phyloP scores from a whole-genome alignment of 2,113 vertebrate species.

The Aptenodytes forsteri region DNA sequence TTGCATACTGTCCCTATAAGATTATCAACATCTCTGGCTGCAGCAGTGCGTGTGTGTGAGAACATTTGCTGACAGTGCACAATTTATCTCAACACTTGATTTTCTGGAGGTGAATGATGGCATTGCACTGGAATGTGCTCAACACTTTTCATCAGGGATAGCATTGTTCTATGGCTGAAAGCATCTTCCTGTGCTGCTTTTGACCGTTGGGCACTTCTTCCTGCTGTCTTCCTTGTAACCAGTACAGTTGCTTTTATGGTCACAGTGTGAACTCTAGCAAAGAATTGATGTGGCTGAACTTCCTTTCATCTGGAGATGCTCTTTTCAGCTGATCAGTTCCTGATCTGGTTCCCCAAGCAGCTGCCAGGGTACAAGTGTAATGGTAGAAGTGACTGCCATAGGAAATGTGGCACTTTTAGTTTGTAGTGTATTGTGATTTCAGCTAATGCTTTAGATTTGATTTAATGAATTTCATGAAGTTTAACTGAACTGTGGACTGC shows the following conservation, averaged over 20 bases:
- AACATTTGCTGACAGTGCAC: neutral
- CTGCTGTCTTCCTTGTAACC: neutral
- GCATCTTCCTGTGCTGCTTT: neutral
- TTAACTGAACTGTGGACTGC: neutral
- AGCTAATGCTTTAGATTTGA: neutral
- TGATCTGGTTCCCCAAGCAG: neutral
- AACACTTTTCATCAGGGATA: neutral
- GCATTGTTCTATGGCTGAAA: fast-evolving
- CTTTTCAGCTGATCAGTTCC: neutral
- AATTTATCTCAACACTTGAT: neutral
- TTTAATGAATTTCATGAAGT: neutral
- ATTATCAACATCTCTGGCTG: neutral
- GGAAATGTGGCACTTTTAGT: neutral
- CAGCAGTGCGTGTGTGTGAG: neutral
- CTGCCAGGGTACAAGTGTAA: neutral
- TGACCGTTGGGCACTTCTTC: neutral
- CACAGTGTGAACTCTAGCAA: neutral
- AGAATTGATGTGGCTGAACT: neutral
- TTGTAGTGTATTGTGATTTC: neutral
- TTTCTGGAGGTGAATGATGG: neutral
- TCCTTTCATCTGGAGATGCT: neutral
- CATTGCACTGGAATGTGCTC: neutral
- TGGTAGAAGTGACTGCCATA: neutral
- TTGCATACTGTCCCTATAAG: neutral
- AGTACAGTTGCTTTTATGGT: neutral